These are phyloP conservation scores for Gymnocheta viridis DNA, from an alignment of 2,888 invertebrate species.

Conservation along the genomic window DNA sequence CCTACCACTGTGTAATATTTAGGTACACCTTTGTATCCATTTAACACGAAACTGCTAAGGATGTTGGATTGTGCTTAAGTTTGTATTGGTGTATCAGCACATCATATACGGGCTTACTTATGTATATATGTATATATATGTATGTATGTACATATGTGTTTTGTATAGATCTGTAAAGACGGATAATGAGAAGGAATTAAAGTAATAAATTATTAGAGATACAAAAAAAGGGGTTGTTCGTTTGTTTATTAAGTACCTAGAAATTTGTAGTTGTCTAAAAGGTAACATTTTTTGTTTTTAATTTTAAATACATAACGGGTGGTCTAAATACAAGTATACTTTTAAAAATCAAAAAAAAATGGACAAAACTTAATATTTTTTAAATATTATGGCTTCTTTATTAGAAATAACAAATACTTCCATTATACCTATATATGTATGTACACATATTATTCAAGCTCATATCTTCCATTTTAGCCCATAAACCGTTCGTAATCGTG, in stretches of 20 bases:
- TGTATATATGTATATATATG: background rate
- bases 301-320: too few relatives aligned
- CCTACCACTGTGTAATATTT: background rate
- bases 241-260: background rate
- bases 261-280: conserved; percentile 9
- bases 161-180: background rate
- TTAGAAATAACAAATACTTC: too few relatives aligned
- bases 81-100: background rate
- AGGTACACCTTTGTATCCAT: conserved; percentile 4
- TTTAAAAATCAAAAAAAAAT: too few relatives aligned
- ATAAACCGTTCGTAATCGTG: too few relatives aligned
- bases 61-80: conserved; percentile 48
- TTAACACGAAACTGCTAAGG: conserved; percentile 39
- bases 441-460: too few relatives aligned
- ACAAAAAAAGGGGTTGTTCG: conserved; percentile 53
- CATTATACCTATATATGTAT: too few relatives aligned
- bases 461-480: too few relatives aligned
- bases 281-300: background rate
- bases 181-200: conserved; percentile 62
- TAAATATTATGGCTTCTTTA: too few relatives aligned
- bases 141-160: background rate
- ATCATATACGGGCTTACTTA: background rate
- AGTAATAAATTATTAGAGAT: conserved; percentile 59
- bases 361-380: too few relatives aligned
- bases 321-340: too few relatives aligned